Conservation (phyloP, 2,888 invertebrate species). For the Eupithecia tripunctaria region DNA sequence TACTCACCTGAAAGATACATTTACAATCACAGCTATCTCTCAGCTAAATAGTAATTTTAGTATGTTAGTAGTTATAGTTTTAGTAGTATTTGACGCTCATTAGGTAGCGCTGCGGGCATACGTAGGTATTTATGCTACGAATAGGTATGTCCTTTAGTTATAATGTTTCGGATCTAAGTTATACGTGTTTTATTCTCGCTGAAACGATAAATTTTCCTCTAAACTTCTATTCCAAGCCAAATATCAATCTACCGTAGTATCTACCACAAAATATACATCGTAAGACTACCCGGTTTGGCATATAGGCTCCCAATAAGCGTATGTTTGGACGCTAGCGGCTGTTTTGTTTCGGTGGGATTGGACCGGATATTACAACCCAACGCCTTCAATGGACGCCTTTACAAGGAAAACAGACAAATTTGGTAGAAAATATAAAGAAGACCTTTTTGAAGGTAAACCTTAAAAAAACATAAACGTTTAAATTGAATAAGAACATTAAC, state of each 20-base stretch:
- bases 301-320: constrained; percentile 13
- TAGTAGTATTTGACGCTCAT: too few relatives aligned
- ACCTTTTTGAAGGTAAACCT: background rate
- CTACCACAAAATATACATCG: background rate
- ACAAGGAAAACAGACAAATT: constrained; percentile 2
- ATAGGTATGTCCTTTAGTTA: too few relatives aligned
- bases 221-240: background rate
- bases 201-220: background rate
- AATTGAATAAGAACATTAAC: background rate
- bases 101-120: too few relatives aligned
- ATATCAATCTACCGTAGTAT: background rate
- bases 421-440: background rate
- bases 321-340: constrained; percentile 43
- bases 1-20: too few relatives aligned
- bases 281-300: background rate
- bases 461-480: too few relatives aligned
- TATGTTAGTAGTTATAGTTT: too few relatives aligned
- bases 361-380: constrained; percentile 66
- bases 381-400: constrained; percentile 34
- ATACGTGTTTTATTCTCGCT: background rate
- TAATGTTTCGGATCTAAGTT: too few relatives aligned
- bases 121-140: too few relatives aligned
- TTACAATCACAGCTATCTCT: too few relatives aligned
- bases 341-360: constrained; percentile 53
- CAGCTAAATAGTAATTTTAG: too few relatives aligned